Conservation (phyloP, 1,140 invertebrate genomes). For the Drosophila suzukii region DNA sequence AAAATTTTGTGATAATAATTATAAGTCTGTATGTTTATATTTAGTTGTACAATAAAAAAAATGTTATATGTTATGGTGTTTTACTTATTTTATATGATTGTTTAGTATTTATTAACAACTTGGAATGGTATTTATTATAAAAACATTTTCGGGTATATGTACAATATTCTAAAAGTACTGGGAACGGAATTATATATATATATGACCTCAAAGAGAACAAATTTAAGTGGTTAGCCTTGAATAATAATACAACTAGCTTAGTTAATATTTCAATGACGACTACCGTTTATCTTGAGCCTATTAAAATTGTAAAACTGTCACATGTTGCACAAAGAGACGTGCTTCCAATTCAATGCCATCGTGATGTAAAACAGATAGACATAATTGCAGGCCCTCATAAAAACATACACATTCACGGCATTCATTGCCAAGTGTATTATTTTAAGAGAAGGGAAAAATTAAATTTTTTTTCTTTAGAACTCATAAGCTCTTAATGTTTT, state of each 20-base stretch:
- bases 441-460: too few species aligned
- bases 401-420: too few species aligned
- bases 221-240: background rate
- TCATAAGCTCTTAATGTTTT: background rate
- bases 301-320: background rate
- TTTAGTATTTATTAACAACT: background rate
- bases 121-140: background rate
- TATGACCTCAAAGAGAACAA: background rate
- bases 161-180: background rate
- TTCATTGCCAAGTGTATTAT: too few species aligned
- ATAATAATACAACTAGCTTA: background rate
- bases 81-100: constrained; percentile 13
- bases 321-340: background rate
- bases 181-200: background rate
- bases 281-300: background rate
- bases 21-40: constrained; percentile 41
- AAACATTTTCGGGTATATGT: background rate
- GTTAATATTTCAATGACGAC: background rate
- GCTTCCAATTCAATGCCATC: background rate
- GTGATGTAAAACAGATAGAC: too few species aligned
- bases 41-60: constrained; percentile 58
- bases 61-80: constrained; percentile 19
- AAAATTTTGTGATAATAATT: constrained; percentile 64
- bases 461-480: background rate
- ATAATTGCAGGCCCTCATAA: too few species aligned